Base-by-base conservation (phyloP, 2,113 vertebrate genomes). In the Delphinapterus leucas region DNA sequence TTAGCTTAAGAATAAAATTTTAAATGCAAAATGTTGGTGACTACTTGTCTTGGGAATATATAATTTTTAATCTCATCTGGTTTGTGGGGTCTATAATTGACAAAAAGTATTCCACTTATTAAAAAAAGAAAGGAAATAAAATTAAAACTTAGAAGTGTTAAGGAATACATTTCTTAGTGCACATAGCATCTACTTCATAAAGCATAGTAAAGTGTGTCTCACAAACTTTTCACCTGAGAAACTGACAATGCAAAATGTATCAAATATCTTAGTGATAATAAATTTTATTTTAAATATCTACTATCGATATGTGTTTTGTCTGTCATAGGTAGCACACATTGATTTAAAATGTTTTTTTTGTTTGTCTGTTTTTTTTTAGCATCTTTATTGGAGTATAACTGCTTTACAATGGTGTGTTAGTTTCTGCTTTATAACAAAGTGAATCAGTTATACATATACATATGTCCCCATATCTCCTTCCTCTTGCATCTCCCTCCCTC, bases 1-100 rank as follows among this genome's bases (percentile, higher is more conserved):
- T 80, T 80, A 77, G 83, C 83, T 97, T 79, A 85, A 90, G 55
- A 85, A 79, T 53, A 80, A 90, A 60, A 86, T 82, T 92, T 86
- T 25, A 96, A 95, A 65, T 89, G 21, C 5, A 70, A 83, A 90
- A 9, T 49, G 65, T 33, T 89, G 61, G 65, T 67, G 5, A 85
- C 6, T 71, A 9, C 53, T 96, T 94, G 41, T 33, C 55, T 68
- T 89, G 25, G 26, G 73, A 93, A 90, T 88, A 93, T 60, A 38
- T 61, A 71, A 14, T 60, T 61, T 74, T 96, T 85, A 68, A 92
- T 86, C 94, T 94, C 8, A 80, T 10, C 79, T 97, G 20, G 4
- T 82, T 95, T 85, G 7, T 61, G 65, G 33, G 65, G 13, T 44
- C 25, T 95, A 26, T 58, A 86, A 67, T 10, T 60, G 70, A 60